Evolutionary conservation across 2,797 vertebrate genomes (phyloP).

Genomic region (Psittacula derbiana): DNA sequence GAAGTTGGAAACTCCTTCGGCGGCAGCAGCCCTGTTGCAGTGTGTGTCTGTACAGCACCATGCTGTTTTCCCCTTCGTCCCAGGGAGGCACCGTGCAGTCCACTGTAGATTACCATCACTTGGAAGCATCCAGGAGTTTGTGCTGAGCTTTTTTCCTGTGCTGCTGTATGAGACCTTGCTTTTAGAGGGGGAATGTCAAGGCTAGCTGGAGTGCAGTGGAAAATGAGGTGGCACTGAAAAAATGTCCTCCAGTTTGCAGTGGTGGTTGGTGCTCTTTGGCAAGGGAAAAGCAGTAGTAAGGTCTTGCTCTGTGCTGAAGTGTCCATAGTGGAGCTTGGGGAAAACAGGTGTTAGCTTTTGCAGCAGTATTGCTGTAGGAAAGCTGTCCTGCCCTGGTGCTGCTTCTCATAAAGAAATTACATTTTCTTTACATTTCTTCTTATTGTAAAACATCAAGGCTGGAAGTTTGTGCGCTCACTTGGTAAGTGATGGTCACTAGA

Average conservation of each 20-base stretch:
- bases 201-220: not conserved
- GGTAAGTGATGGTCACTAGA: accelerated
- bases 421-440: not conserved
- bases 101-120: accelerated
- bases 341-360: not conserved
- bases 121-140: not conserved
- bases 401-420: not conserved
- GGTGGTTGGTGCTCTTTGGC: not conserved
- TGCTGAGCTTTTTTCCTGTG: not conserved
- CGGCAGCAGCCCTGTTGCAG: not conserved
- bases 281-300: not conserved
- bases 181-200: not conserved
- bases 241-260: not conserved
- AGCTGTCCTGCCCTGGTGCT: not conserved
- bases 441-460: accelerated
- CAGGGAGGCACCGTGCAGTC: accelerated
- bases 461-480: accelerated
- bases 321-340: not conserved
- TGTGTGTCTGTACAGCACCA: accelerated
- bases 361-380: not conserved
- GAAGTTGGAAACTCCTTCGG: not conserved
- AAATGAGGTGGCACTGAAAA: not conserved
- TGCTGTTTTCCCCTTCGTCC: not conserved
- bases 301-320: not conserved
- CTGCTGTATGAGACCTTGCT: not conserved